Evolutionary conservation across 2,888 invertebrate species (phyloP), one percentile per base, ranked within the genome.

Genomic region (Sipunculus nudus): DNA sequence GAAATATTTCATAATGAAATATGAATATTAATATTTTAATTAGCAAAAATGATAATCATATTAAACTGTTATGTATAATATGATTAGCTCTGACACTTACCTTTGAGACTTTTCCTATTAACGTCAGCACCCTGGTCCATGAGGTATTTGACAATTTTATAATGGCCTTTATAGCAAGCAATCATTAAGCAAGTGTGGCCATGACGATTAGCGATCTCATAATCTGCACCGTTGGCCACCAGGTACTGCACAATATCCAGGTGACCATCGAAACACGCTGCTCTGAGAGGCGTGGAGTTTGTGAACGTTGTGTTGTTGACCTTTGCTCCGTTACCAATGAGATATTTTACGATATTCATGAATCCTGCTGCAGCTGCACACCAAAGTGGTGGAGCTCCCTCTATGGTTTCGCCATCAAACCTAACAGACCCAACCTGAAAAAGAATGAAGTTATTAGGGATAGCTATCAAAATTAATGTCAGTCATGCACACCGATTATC

Each of bases 321-420:
- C 78, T 91, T 90, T 54, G 96, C 96, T 65, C 91, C 90, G 71
- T 89, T 73, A 35, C 75, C 89, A 43, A 96, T 90, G 71, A 97
- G 86, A 78, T 94, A 87, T 81, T 90, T 89, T 26, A 96, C 96
- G 67, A 96, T 89, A 50, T 90, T 88, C 72, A 93, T 83, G 85
- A 96, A 93, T 32, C 98, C 97, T 0, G 96, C 96, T 1, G 97
- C 98, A 1, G 96, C 93, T 21, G 97, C 97, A 85, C 96, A 96
- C 97, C 97, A 98, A 46, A 98, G 85, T 0, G 97, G 95, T 16
- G 96, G 95, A 1, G 96, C 96, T 70, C 93, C 95, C 83, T 96
- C 95, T 81, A 98, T 96, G 68, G 93, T 94, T 84, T 98, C 97
- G 6, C 96, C 96, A 84, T 97, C 97, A 84, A 98, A 97, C 73